phyloP scores from a whole-genome alignment of 1,140 invertebrate species.

The Lasaia peninsularis region DNA sequence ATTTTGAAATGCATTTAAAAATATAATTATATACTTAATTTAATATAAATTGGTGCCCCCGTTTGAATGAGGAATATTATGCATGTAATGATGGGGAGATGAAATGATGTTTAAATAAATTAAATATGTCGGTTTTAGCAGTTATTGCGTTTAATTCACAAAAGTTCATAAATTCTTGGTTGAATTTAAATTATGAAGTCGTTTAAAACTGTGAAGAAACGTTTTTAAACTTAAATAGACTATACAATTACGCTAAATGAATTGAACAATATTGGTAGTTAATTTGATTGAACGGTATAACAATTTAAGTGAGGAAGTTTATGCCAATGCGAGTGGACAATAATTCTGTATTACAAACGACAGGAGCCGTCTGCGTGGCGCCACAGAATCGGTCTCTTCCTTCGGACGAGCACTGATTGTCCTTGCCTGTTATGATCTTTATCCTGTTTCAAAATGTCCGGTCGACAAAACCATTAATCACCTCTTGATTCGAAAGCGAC shows the following conservation, averaged over 20 bases:
- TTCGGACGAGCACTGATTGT: conserved; percentile 48
- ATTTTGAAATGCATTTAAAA: too few species aligned
- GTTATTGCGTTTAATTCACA: too few species aligned
- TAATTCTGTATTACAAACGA: conserved; percentile 3
- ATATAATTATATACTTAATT: too few species aligned
- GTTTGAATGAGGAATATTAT: too few species aligned
- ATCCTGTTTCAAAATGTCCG: conserved; percentile 45
- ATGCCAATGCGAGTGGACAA: conserved; percentile 4
- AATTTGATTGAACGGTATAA: conserved; percentile 4
- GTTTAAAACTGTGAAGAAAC: too few species aligned
- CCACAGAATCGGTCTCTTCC: conserved; percentile 56
- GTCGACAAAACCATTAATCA: conserved; percentile 8
- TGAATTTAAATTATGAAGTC: too few species aligned
- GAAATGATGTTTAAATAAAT: too few species aligned
- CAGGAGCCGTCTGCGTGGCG: conserved; percentile 33
- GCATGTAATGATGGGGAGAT: too few species aligned
- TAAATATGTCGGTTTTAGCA: too few species aligned
- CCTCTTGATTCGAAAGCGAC: neutral
- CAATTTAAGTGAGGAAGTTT: conserved; percentile 9
- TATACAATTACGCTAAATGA: too few species aligned
- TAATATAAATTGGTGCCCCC: too few species aligned
- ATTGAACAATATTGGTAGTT: conserved; percentile 2
- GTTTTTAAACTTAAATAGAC: neutral
- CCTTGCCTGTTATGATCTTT: conserved; percentile 40
- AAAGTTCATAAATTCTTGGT: too few species aligned